phyloP scores from a whole-genome alignment of 2,113 vertebrate genomes.

The Donacobius atricapilla region DNA sequence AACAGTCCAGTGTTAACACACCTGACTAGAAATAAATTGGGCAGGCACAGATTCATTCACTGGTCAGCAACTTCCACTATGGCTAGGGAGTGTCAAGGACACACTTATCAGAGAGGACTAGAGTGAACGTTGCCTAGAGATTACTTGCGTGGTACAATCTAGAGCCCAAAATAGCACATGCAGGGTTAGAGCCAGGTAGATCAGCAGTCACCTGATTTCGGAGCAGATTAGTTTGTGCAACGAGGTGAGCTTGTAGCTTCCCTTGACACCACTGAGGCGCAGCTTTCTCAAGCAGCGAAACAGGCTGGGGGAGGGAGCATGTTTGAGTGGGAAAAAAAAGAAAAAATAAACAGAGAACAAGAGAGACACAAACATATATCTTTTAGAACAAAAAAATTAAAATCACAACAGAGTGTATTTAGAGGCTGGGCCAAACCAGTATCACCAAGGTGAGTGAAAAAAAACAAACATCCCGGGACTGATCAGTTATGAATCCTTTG shows the following conservation, averaged over 20 bases:
- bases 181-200: constrained; percentile 72
- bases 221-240: constrained; percentile 98
- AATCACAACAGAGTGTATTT: constrained; percentile 45
- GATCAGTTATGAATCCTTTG: constrained; percentile 50
- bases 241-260: constrained; percentile 96
- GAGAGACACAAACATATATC: constrained; percentile 51
- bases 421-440: constrained; percentile 21
- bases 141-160: background rate
- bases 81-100: background rate
- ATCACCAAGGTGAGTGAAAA: constrained; percentile 22
- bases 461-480: constrained; percentile 3
- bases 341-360: constrained; percentile 53
- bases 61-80: background rate
- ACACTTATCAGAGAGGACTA: background rate
- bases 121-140: constrained; percentile 50
- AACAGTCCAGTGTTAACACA: background rate
- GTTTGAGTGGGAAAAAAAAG: constrained; percentile 24
- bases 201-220: constrained; percentile 93
- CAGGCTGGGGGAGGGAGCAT: constrained; percentile 79
- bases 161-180: constrained; percentile 68
- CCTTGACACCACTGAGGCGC: constrained; percentile 99
- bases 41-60: background rate
- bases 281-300: constrained; percentile 96
- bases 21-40: background rate
- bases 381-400: constrained; percentile 32